Evolutionary conservation across 2,797 vertebrate genomes (phyloP), one percentile per base, ranked within the genome.

Genomic region (Peromyscus attwateri): DNA sequence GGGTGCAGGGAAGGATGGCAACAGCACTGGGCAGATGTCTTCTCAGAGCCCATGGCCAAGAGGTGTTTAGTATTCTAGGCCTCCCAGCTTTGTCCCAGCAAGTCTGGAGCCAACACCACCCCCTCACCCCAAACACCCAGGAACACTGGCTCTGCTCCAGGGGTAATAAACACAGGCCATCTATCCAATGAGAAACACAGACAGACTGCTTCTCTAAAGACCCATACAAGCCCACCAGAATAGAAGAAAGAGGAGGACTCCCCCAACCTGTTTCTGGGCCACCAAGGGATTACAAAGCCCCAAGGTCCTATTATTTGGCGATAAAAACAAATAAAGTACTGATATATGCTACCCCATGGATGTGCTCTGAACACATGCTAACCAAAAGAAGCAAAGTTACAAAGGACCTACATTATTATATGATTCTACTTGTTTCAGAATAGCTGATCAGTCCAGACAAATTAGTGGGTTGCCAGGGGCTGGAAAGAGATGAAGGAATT

Each of bases 1-100:
- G 60, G 60, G 57, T 31, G 21, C n/a, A 89, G 52, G 29, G 62
- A n/a, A 95, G 90, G 82, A 95, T 57, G 75, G 93, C 64, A 95
- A 84, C 40, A 85, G 60, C n/a, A 95, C 8, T 57, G 71, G 87
- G 87, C 66, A 93, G 93, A 97, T 94, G 92, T 96, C 66, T 97
- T 94, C 84, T 91, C 68, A 95, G 80, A 96, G 71, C 71, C 80
- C 80, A 85, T 27, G 34, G 89, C 91, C 96, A 98, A 97, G 60
- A 97, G 71, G 27, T 79, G 13, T 84, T 97, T 97, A 96, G 87
- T 95, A 97, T 97, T 97, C 96, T 90, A 68, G 66, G 71, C 87
- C 68, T 97, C 76, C 85, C 80, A 97, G 80, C 71, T 96, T 89
- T 96, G 94, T 92, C 91, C 88, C 60, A 95, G 95, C 80, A 97